A percentile compares a stretch with the other conserved stretches of the same genome.
phyloP scores from a whole-genome alignment of 2,888 invertebrate species.

The Lochmaea crataegi region DNA sequence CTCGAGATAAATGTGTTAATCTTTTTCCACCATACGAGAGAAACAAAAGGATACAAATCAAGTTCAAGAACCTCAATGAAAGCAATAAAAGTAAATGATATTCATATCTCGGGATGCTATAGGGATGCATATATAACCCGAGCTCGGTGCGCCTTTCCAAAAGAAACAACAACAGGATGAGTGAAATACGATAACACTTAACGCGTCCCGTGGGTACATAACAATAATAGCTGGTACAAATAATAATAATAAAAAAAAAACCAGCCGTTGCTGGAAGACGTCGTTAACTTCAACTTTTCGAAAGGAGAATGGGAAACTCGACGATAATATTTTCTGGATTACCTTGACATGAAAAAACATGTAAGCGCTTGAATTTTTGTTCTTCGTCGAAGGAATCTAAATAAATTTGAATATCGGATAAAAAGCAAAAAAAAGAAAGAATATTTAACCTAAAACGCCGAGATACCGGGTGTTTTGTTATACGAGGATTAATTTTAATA shows the following conservation, averaged over 20 bases:
- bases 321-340: conserved; percentile 32
- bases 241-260: conserved; percentile 34
- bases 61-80: conserved; percentile 30
- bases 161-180: conserved; percentile 38
- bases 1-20: neutral
- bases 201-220: conserved; percentile 36
- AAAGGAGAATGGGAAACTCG: conserved; percentile 33
- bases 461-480: too few species aligned
- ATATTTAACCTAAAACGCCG: too few species aligned
- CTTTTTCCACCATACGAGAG: neutral
- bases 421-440: too few species aligned
- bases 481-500: neutral
- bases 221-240: conserved; percentile 41
- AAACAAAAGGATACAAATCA: conserved; percentile 12
- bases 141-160: conserved; percentile 22
- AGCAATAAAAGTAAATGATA: conserved; percentile 27
- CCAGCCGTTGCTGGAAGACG: conserved; percentile 16
- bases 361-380: conserved; percentile 25
- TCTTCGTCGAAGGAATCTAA: conserved; percentile 6
- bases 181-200: conserved; percentile 41
- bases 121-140: conserved; percentile 3
- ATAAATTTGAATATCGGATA: conserved; percentile 20
- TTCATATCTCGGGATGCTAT: conserved; percentile 28
- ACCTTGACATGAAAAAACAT: conserved; percentile 2
- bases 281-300: conserved; percentile 26